These are phyloP conservation scores for Trichopria drosophilae DNA, from an alignment of 2,888 invertebrate species.

Conservation along the genomic window DNA sequence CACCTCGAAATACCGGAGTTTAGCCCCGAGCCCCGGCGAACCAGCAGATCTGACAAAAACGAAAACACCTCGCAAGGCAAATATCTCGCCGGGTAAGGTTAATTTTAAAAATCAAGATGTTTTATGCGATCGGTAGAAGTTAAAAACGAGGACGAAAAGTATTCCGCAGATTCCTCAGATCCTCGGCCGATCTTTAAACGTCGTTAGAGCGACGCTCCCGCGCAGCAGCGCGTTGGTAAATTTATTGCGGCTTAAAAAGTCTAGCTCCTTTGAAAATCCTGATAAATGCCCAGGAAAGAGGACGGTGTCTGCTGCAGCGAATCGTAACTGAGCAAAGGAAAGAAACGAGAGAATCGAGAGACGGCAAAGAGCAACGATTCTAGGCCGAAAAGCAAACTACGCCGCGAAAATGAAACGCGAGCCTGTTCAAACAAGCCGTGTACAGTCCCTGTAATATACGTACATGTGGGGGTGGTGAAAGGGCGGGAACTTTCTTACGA, in stretches of 20 bases:
- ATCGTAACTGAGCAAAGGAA: slow-evolving; percentile 22
- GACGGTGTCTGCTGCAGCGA: slow-evolving; percentile 33
- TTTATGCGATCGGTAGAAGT: too few relatives aligned
- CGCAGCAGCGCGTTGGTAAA: slow-evolving; percentile 46
- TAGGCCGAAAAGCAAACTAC: slow-evolving; percentile 55
- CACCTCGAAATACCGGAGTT: too few relatives aligned
- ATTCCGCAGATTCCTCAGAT: slow-evolving; percentile 24
- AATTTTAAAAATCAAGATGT: too few relatives aligned
- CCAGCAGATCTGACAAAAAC: too few relatives aligned
- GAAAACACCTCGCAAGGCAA: too few relatives aligned
- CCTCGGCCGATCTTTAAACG: slow-evolving; percentile 46
- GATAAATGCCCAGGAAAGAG: slow-evolving; percentile 64
- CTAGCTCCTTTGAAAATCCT: slow-evolving; percentile 69
- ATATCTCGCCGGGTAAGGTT: too few relatives aligned
- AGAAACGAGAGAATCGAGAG: slow-evolving; percentile 34
- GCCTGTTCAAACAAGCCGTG: slow-evolving; percentile 41
- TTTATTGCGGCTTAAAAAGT: slow-evolving; percentile 61
- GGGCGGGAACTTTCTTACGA: not conserved
- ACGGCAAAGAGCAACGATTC: slow-evolving; percentile 39
- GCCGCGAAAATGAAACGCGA: slow-evolving; percentile 34
- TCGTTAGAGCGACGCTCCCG: slow-evolving; percentile 44
- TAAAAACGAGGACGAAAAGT: too few relatives aligned
- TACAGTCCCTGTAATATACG: slow-evolving; percentile 24
- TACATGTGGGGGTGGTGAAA: not conserved
- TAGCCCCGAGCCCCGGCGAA: too few relatives aligned